Evolutionary conservation across 1,140 invertebrate species (phyloP).

Genomic region (Aphelinus certus): DNA sequence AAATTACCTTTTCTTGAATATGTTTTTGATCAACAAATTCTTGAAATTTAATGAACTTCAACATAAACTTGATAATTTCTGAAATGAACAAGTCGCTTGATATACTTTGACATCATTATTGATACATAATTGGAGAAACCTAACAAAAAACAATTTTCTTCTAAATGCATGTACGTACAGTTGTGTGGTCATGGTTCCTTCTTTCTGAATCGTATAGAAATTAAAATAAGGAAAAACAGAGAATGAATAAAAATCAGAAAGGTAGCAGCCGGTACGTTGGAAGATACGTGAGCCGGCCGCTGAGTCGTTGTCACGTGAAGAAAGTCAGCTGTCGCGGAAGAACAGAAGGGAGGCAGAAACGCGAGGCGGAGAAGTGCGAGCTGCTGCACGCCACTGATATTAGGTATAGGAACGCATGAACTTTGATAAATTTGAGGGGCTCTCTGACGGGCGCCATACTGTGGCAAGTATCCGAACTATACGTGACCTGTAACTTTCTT

Average conservation of each 20-base stretch:
- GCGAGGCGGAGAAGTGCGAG: conserved; percentile 41
- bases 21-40: too few species aligned
- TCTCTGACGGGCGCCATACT: conserved; percentile 56
- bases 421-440: conserved; percentile 62
- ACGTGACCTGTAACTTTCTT: conserved; percentile 64
- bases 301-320: conserved; percentile 34
- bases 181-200: too few species aligned
- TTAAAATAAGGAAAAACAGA: conserved; percentile 62
- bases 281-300: too few species aligned
- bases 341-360: conserved; percentile 16
- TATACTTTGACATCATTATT: too few species aligned
- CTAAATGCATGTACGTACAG: too few species aligned
- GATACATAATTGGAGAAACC: too few species aligned
- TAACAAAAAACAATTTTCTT: too few species aligned
- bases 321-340: conserved; percentile 43
- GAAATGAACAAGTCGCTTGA: too few species aligned
- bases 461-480: conserved; percentile 65
- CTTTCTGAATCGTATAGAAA: conserved; percentile 56
- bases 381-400: conserved; percentile 61
- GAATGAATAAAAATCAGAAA: conserved; percentile 64
- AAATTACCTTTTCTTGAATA: too few species aligned
- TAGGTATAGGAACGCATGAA: conserved; percentile 65
- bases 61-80: too few species aligned
- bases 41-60: too few species aligned
- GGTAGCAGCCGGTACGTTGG: too few species aligned